These are phyloP conservation scores for Acanthisitta chloris DNA, from an alignment of 2,113 vertebrate genomes.

Conservation along the genomic window DNA sequence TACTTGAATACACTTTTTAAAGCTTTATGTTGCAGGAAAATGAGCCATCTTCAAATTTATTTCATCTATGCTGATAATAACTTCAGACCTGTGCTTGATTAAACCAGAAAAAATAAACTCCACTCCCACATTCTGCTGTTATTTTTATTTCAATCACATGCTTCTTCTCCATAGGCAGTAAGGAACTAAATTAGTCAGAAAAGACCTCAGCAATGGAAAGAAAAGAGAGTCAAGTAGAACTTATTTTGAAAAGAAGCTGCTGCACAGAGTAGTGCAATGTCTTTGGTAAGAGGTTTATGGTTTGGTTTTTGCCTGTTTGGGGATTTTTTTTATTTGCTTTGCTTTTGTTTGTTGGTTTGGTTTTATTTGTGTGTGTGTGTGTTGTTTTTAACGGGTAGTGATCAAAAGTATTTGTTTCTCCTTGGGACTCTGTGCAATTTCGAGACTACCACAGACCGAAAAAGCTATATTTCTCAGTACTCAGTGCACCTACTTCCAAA, in stretches of 20 bases:
- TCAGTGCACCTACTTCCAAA: background rate
- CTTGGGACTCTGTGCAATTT: background rate
- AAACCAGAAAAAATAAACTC: background rate
- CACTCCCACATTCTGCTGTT: background rate
- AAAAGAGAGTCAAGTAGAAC: background rate
- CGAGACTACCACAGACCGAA: background rate
- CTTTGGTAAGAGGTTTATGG: background rate
- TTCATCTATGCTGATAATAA: background rate
- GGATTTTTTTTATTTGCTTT: accelerated
- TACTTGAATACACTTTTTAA: background rate
- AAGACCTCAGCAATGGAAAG: background rate
- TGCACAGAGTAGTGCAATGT: background rate
- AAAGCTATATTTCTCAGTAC: background rate
- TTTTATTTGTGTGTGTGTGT: too few relatives aligned
- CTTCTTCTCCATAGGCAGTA: background rate
- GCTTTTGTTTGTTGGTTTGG: accelerated
- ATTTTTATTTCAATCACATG: background rate
- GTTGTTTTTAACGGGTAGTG: background rate
- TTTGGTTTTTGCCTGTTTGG: background rate
- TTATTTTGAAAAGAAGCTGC: background rate
- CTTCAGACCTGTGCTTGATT: background rate
- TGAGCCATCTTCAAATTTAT: background rate
- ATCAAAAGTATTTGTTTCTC: background rate
- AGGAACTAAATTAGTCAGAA: background rate
- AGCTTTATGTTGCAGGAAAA: background rate